phyloP scores from a whole-genome alignment of 2,797 vertebrate species.

The Lepus oiostolus region DNA sequence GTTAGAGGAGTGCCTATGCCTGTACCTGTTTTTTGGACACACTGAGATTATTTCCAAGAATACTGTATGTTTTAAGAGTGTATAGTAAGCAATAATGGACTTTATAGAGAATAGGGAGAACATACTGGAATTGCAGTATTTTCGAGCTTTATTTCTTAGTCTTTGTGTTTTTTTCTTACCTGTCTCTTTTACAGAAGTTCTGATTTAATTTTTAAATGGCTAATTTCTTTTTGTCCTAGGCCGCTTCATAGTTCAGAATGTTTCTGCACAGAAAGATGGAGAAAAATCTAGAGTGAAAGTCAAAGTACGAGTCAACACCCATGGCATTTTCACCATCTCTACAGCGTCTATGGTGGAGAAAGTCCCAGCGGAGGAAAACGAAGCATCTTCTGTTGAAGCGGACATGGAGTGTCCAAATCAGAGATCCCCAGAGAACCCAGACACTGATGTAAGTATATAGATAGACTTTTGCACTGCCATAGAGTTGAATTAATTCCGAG shows the following conservation, averaged over 20 bases:
- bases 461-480: neutral
- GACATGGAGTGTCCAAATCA: slow-evolving; percentile 86
- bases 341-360: slow-evolving; percentile 91
- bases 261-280: slow-evolving; percentile 90
- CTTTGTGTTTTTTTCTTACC: neutral
- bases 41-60: neutral
- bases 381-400: slow-evolving; percentile 81
- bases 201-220: neutral
- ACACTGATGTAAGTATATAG: slow-evolving; percentile 87
- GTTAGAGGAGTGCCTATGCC: neutral
- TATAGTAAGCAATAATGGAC: neutral
- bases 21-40: neutral
- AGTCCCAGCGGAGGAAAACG: slow-evolving; percentile 87
- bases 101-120: neutral
- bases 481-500: neutral
- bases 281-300: slow-evolving; percentile 92
- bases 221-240: slow-evolving; percentile 80
- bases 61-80: neutral
- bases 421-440: slow-evolving; percentile 81
- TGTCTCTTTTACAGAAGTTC: neutral
- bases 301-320: slow-evolving; percentile 91
- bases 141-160: neutral
- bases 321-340: slow-evolving; percentile 91
- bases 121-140: neutral
- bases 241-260: slow-evolving; percentile 91